These are phyloP conservation scores for Yponomeuta malinellus DNA, from an alignment of 2,888 invertebrate genomes.

Conservation along the genomic window DNA sequence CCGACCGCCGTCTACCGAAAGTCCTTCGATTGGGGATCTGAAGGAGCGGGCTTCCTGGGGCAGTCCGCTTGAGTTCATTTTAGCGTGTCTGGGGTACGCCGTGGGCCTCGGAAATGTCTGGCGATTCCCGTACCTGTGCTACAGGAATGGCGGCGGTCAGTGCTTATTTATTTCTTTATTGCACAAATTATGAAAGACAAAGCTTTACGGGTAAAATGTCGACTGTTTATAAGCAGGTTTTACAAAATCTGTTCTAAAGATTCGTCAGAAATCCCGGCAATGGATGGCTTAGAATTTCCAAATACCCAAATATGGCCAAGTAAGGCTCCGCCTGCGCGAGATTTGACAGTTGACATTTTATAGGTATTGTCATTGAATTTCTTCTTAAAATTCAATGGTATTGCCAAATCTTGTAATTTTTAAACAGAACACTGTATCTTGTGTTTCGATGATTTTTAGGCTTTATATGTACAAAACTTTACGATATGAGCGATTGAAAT, in stretches of 20 bases:
- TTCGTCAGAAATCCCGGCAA: too few species aligned
- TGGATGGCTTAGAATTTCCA: too few species aligned
- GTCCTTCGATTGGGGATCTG: background rate
- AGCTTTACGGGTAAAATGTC: too few species aligned
- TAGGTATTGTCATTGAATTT: too few species aligned
- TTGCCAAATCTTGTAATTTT: background rate
- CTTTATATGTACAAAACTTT: too few species aligned
- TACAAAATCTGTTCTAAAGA: too few species aligned
- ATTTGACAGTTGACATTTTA: background rate
- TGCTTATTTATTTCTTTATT: background rate
- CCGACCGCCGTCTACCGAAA: background rate
- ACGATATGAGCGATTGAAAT: too few species aligned
- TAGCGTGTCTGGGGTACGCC: conserved; percentile 85
- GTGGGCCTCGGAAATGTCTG: conserved; percentile 87
- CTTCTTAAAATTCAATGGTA: too few species aligned
- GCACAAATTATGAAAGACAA: background rate
- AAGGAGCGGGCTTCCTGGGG: conserved; percentile 55
- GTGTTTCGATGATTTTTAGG: too few species aligned
- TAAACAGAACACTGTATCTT: background rate
- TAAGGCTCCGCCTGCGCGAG: too few species aligned
- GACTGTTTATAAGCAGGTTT: too few species aligned
- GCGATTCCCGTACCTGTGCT: conserved; percentile 86
- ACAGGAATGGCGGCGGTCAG: conserved; percentile 87
- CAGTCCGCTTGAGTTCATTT: conserved; percentile 81
- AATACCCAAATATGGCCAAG: too few species aligned